Conservation (phyloP, 1,140 invertebrate species). For the Aphelinus certus region DNA sequence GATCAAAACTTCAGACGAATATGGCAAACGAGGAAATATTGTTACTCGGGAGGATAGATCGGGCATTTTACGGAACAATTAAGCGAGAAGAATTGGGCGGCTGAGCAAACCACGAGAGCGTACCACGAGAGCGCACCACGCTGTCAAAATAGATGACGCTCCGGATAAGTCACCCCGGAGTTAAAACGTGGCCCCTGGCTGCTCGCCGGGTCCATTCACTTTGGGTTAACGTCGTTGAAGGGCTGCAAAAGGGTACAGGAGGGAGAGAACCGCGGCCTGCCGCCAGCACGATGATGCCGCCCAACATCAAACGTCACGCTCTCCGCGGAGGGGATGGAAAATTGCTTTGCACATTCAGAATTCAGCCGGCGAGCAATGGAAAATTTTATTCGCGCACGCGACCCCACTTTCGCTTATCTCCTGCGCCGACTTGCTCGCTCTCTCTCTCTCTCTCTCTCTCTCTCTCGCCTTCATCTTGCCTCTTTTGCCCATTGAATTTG, state of each 20-base stretch:
- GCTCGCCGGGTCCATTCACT: constrained; percentile 55
- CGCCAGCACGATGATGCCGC: neutral
- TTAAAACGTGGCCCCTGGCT: constrained; percentile 60
- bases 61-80: constrained; percentile 5
- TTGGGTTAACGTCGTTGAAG: constrained; percentile 60
- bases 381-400: constrained; percentile 23
- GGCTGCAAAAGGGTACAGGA: constrained; percentile 43
- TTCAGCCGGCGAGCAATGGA: neutral
- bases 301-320: constrained; percentile 17
- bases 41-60: no score
- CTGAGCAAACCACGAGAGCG: constrained; percentile 43
- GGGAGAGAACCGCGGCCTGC: constrained; percentile 36
- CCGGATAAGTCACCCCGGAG: constrained; percentile 62
- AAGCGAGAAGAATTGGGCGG: constrained; percentile 23
- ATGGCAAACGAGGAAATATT: no score
- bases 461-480: no score
- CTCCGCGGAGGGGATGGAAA: neutral
- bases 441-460: neutral
- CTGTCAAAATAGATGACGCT: constrained; percentile 68
- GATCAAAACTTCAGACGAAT: no score
- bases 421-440: neutral
- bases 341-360: constrained; percentile 10
- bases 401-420: neutral
- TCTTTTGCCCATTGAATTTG: neutral
- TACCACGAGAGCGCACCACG: constrained; percentile 61